Conservation (phyloP, 1,140 invertebrate species). For the Bursaphelenchus mucronatus region DNA sequence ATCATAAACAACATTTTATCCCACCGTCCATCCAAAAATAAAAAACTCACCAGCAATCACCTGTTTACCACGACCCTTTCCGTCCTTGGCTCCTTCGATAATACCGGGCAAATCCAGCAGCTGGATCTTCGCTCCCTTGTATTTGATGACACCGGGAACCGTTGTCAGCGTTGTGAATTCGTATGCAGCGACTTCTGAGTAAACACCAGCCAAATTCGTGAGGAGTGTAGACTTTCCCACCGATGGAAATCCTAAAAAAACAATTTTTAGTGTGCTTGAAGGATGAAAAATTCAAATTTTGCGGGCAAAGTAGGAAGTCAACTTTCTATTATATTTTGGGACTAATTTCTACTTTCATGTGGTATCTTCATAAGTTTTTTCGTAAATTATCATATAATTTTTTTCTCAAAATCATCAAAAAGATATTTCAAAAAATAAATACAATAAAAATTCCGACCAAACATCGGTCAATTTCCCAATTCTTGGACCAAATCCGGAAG, state of each 20-base stretch:
- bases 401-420: no score
- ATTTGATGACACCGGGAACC: constrained; percentile 97
- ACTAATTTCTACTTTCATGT: no score
- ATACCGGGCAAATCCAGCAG: constrained; percentile 97
- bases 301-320: background rate
- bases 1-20: no score
- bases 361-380: no score
- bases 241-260: constrained; percentile 81
- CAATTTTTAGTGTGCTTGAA: background rate
- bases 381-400: no score
- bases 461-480: no score
- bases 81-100: constrained; percentile 99
- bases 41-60: constrained; percentile 76
- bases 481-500: no score
- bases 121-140: constrained; percentile 99
- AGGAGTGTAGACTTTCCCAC: constrained; percentile 97
- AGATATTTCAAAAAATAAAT: no score
- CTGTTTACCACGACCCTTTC: constrained; percentile 93
- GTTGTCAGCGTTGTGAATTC: constrained; percentile 94
- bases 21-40: constrained; percentile 13
- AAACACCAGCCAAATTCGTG: constrained; percentile 93
- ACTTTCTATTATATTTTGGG: no score
- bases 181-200: constrained; percentile 84
- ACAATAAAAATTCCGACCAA: no score
- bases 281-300: constrained; percentile 4